Conservation (phyloP, 2,888 invertebrate genomes). For the Mycalesis mineus region DNA sequence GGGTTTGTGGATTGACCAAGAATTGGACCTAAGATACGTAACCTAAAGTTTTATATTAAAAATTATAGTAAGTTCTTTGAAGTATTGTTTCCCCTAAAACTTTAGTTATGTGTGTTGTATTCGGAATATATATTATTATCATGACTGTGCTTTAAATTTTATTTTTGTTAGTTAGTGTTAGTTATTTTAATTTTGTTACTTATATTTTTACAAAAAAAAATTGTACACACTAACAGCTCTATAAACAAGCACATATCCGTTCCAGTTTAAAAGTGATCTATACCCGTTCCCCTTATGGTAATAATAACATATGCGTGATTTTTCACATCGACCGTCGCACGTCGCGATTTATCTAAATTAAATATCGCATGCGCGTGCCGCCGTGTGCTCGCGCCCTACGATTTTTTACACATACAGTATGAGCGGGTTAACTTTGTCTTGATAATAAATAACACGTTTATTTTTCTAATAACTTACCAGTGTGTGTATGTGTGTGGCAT, state of each 20-base stretch:
- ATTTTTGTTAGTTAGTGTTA: no score
- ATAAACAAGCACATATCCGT: conserved; percentile 27
- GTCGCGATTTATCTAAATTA: conserved; percentile 79
- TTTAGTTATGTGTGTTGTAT: no score
- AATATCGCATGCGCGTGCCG: conserved; percentile 68
- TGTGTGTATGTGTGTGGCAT: background rate
- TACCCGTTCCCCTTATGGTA: conserved; percentile 43
- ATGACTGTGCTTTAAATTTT: no score
- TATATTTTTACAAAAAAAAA: no score
- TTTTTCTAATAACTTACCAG: conserved; percentile 3
- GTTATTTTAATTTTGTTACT: no score
- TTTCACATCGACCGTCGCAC: conserved; percentile 65
- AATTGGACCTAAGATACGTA: no score
- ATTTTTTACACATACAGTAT: conserved; percentile 47
- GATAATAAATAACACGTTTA: conserved; percentile 19
- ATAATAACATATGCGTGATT: conserved; percentile 72
- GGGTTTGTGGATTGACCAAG: no score
- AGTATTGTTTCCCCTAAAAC: no score
- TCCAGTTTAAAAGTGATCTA: conserved; percentile 39
- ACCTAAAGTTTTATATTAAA: no score
- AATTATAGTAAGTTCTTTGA: no score
- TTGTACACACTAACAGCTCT: background rate
- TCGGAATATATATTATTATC: no score
- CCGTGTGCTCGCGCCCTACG: conserved; percentile 52
- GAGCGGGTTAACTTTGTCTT: conserved; percentile 23